Evolutionary conservation across 92 coral and sea anemone species (phyloP).

Genomic region (Porites evermanni): DNA sequence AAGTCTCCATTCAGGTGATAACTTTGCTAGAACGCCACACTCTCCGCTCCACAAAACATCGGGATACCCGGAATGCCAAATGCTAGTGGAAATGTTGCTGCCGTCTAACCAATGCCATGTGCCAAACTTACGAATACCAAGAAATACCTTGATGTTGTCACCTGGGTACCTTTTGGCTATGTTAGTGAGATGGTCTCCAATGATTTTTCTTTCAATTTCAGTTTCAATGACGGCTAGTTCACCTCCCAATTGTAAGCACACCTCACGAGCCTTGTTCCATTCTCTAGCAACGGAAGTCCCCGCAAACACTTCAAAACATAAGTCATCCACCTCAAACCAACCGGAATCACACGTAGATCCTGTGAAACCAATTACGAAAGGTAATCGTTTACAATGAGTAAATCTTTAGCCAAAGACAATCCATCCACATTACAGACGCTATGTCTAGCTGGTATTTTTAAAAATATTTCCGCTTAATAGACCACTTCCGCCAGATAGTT

Average conservation of each 20-base stretch:
- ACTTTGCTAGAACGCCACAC: not conserved
- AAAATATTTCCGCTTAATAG: too few species aligned
- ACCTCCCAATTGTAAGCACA: slow-evolving; percentile 19
- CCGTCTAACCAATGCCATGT: slow-evolving; percentile 25
- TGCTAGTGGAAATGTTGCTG: not conserved
- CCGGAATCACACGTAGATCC: slow-evolving; percentile 30
- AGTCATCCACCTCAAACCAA: slow-evolving; percentile 33
- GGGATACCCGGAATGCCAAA: slow-evolving; percentile 28
- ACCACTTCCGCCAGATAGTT: too few species aligned
- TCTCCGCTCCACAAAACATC: not conserved
- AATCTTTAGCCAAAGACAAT: too few species aligned
- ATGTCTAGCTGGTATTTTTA: too few species aligned
- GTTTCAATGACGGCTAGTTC: slow-evolving; percentile 65
- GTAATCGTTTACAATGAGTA: not conserved
- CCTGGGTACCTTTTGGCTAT: not conserved
- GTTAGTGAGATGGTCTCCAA: not conserved
- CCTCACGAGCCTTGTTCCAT: slow-evolving; percentile 8
- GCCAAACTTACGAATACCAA: slow-evolving; percentile 7
- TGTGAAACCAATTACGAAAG: not conserved
- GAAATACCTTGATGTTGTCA: not conserved
- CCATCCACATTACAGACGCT: too few species aligned
- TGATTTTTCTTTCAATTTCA: slow-evolving; percentile 31
- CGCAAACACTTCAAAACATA: slow-evolving; percentile 31
- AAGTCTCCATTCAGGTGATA: not conserved
- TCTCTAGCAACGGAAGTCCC: not conserved